phyloP scores from a whole-genome alignment of 2,888 invertebrate species.

The Scaeva pyrastri region DNA sequence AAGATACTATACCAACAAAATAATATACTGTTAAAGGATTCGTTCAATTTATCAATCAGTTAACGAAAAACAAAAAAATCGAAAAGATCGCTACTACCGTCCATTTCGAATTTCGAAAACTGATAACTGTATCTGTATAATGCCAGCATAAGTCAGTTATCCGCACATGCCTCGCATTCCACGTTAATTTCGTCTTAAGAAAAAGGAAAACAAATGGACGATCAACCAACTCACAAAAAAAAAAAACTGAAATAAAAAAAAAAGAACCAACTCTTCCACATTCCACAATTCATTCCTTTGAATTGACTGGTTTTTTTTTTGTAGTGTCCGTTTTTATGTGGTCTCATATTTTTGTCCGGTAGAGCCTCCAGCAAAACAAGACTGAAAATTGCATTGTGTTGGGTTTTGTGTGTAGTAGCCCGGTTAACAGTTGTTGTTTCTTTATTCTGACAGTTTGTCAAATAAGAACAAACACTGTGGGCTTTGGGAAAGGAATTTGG shows the following conservation, averaged over 20 bases:
- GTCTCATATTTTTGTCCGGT: conserved; percentile 41
- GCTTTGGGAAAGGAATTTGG: too few relatives aligned
- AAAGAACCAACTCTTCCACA: conserved; percentile 70
- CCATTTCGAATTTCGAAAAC: conserved; percentile 38
- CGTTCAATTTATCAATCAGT: conserved; percentile 65
- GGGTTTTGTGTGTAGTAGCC: conserved; percentile 37
- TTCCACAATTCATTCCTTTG: conserved; percentile 70
- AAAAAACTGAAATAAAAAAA: conserved; percentile 36
- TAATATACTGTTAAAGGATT: background rate
- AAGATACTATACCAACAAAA: background rate
- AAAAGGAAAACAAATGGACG: conserved; percentile 59
- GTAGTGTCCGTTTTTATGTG: conserved; percentile 51
- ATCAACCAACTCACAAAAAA: conserved; percentile 48
- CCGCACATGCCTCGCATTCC: conserved; percentile 68
- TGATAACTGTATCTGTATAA: conserved; percentile 70
- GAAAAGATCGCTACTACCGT: conserved; percentile 34
- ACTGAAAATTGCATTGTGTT: conserved; percentile 56
- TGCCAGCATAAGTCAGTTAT: conserved; percentile 68
- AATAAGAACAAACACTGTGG: background rate
- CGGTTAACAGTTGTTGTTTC: conserved; percentile 37
- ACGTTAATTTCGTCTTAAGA: conserved; percentile 52
- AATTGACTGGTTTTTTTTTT: conserved; percentile 67
- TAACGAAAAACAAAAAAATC: conserved; percentile 11
- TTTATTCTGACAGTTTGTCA: conserved; percentile 10
- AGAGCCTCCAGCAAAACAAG: conserved; percentile 53